Conservation (phyloP, 2,888 invertebrate genomes). For the Trachelus tabidus region DNA sequence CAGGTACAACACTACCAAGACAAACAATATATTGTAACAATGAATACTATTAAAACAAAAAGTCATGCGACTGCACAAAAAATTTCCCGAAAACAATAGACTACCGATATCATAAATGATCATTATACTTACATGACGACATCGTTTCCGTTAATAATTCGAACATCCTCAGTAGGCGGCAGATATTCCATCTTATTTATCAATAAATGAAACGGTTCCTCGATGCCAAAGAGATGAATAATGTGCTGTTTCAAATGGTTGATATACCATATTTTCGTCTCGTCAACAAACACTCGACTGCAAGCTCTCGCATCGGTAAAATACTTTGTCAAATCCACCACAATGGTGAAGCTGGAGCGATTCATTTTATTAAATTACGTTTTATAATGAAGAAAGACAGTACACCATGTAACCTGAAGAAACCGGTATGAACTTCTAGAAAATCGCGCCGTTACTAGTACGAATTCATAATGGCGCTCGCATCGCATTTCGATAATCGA, state of each 20-base stretch:
- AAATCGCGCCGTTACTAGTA: neutral
- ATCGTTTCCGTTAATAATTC: conserved; percentile 44
- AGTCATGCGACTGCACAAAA: neutral
- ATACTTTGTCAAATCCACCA: conserved; percentile 50
- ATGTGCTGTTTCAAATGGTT: conserved; percentile 56
- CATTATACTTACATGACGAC: conserved; percentile 36
- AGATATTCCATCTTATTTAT: conserved; percentile 52
- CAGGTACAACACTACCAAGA: conserved; percentile 33
- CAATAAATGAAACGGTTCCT: conserved; percentile 57
- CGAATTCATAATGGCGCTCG: neutral
- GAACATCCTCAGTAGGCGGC: conserved; percentile 59
- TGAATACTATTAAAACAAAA: neutral
- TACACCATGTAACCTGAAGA: neutral
- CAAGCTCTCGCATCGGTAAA: conserved; percentile 48
- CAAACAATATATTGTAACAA: neutral
- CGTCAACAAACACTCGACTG: conserved; percentile 55
- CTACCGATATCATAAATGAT: neutral
- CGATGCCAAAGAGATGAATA: conserved; percentile 51
- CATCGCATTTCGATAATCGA: neutral
- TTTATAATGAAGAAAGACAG: neutral
- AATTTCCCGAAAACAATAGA: neutral
- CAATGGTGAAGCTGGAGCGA: conserved; percentile 48
- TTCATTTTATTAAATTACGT: neutral
- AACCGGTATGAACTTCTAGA: neutral
- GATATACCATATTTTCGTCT: conserved; percentile 44